phyloP scores from a whole-genome alignment of 2,797 vertebrate species.

The Schizothorax lantsangensis region DNA sequence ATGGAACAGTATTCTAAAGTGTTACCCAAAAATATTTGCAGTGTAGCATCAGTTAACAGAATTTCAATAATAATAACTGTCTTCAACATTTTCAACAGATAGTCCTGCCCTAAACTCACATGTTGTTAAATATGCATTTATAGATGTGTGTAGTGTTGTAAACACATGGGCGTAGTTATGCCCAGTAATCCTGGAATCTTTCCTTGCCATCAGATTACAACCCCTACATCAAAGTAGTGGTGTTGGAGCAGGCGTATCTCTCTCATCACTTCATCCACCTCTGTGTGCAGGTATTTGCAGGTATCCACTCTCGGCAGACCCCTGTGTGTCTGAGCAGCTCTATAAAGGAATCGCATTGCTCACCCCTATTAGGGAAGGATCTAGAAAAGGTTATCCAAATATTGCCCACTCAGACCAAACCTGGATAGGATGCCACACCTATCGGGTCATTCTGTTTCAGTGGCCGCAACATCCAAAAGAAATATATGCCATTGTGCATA shows the following conservation, averaged over 20 bases:
- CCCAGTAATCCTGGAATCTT: not conserved
- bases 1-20: too few relatives aligned
- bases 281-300: not conserved
- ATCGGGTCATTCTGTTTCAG: not conserved
- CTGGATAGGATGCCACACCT: not conserved
- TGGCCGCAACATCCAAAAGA: not conserved
- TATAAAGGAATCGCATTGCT: slow-evolving; percentile 21
- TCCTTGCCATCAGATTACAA: not conserved
- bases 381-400: slow-evolving; percentile 37
- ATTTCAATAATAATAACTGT: too few relatives aligned
- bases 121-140: too few relatives aligned
- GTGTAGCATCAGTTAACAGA: too few relatives aligned
- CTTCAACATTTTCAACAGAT: too few relatives aligned
- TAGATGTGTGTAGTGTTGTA: too few relatives aligned
- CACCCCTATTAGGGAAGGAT: slow-evolving; percentile 17
- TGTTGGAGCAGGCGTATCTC: not conserved
- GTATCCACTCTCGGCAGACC: not conserved
- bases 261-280: not conserved
- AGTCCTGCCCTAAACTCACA: too few relatives aligned
- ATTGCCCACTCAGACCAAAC: not conserved
- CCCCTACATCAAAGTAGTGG: not conserved
- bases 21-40: too few relatives aligned
- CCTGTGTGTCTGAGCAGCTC: slow-evolving; percentile 19
- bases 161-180: too few relatives aligned
- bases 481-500: too few relatives aligned